phyloP scores from a whole-genome alignment of 2,888 invertebrate genomes.

The Cephonodes hylas region DNA sequence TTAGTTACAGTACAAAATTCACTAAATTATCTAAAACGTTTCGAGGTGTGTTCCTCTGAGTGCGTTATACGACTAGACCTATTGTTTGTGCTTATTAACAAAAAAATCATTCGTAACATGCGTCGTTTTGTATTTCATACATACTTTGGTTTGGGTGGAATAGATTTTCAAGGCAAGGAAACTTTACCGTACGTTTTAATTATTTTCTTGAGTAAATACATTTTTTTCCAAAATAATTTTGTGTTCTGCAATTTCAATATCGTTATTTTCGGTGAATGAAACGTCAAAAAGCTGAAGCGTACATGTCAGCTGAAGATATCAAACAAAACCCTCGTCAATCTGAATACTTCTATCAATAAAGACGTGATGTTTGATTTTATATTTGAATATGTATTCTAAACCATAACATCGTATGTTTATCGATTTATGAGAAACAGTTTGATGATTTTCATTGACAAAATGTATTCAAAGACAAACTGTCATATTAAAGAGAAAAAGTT shows the following conservation, averaged over 20 bases:
- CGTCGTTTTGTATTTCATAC: not conserved
- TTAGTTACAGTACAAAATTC: slow-evolving; percentile 65
- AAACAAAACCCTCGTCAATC: not conserved
- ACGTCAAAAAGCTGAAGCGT: not conserved
- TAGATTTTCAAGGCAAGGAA: no score
- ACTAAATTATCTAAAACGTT: slow-evolving; percentile 39
- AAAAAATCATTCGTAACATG: slow-evolving; percentile 19
- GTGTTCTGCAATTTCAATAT: not conserved
- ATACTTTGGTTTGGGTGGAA: not conserved
- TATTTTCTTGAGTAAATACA: no score
- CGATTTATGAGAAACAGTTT: no score
- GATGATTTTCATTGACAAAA: no score
- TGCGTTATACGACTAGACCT: slow-evolving; percentile 48
- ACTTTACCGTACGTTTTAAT: no score
- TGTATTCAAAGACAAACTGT: no score
- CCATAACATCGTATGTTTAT: not conserved
- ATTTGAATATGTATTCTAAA: not conserved
- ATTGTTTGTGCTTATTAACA: slow-evolving; percentile 38
- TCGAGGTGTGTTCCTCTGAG: slow-evolving; percentile 24
- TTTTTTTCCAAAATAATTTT: not conserved
- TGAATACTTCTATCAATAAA: not conserved
- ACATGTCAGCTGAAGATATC: not conserved
- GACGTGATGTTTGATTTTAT: not conserved
- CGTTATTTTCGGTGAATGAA: not conserved
- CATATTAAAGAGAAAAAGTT: no score